phyloP scores from a whole-genome alignment of 92 coral and sea anemone genomes.

The Scolanthus callimorphus region DNA sequence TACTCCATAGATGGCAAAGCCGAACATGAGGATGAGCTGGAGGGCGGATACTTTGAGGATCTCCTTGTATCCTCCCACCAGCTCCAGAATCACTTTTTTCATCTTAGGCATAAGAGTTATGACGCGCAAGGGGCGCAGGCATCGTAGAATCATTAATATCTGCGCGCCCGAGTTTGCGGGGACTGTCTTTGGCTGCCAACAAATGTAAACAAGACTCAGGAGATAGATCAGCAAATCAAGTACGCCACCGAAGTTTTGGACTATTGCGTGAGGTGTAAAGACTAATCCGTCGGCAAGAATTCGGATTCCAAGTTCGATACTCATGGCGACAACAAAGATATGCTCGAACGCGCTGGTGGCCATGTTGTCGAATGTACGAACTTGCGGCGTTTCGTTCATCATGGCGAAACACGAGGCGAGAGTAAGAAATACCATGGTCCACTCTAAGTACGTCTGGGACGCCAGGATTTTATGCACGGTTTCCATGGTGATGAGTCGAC shows the following conservation, averaged over 20 bases:
- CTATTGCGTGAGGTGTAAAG: conserved; percentile 91
- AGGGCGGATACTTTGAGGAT: conserved; percentile 92
- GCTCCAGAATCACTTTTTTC: conserved; percentile 89
- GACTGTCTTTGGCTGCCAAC: conserved; percentile 77
- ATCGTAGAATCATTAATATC: conserved; percentile 77
- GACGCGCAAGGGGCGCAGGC: conserved; percentile 90
- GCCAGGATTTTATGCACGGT: conserved; percentile 74
- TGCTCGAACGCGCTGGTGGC: conserved; percentile 80
- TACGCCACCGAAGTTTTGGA: conserved; percentile 84
- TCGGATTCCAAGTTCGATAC: conserved; percentile 82
- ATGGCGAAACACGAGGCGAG: conserved; percentile 86
- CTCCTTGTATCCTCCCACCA: conserved; percentile 90
- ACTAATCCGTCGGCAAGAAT: conserved; percentile 89
- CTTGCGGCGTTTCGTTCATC: conserved; percentile 79
- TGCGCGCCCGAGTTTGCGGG: conserved; percentile 77
- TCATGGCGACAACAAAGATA: conserved; percentile 90
- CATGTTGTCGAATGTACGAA: conserved; percentile 59
- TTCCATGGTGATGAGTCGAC: conserved; percentile 70
- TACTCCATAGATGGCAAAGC: conserved; percentile 97
- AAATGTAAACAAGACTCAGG: conserved; percentile 72
- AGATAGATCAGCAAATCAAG: conserved; percentile 81
- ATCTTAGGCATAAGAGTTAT: conserved; percentile 88
- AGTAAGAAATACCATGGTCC: conserved; percentile 90
- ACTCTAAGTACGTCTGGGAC: conserved; percentile 98
- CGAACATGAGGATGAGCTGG: conserved; percentile 89